These are phyloP conservation scores for Drosophila watanabei DNA, from an alignment of 1,140 invertebrate species.

Conservation along the genomic window DNA sequence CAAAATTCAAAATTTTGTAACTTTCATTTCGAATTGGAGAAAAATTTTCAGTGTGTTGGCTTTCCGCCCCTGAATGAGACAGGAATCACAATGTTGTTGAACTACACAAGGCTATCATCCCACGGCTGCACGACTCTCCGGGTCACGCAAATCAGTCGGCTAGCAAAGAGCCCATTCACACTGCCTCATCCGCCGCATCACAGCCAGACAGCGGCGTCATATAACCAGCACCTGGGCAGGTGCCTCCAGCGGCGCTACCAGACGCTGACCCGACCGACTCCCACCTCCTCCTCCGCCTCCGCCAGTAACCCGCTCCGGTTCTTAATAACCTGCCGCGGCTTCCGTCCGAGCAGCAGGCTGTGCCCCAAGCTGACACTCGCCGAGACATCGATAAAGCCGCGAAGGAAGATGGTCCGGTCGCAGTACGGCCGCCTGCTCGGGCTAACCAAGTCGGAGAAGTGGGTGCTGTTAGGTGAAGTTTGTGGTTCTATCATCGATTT, in stretches of 20 bases:
- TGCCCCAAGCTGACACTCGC: conserved; percentile 7
- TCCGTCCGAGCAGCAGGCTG: conserved; percentile 16
- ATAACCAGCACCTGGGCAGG: conserved; percentile 29
- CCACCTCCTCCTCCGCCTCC: background rate
- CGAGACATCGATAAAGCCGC: background rate
- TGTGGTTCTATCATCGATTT: background rate
- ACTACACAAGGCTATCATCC: conserved; percentile 58
- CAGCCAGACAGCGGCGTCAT: conserved; percentile 4
- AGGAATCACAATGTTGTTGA: conserved; percentile 63
- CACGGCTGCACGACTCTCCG: conserved; percentile 52
- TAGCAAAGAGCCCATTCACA: conserved; percentile 1
- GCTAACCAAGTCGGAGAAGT: conserved; percentile 91
- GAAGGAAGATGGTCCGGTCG: conserved; percentile 85
- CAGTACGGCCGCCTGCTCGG: conserved; percentile 88
- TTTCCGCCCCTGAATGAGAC: conserved; percentile 26
- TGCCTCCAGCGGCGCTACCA: conserved; percentile 14
- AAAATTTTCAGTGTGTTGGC: conserved; percentile 20
- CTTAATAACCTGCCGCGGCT: conserved; percentile 17
- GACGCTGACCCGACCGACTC: background rate
- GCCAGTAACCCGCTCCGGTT: background rate
- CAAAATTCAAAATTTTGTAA: conserved; percentile 25
- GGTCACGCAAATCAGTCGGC: conserved; percentile 44
- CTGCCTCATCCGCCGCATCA: conserved; percentile 5
- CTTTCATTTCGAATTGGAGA: background rate
- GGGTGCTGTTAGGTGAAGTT: conserved; percentile 88